Base-by-base conservation (phyloP, 2,797 vertebrate species). In the Urosaurus nigricauda region DNA sequence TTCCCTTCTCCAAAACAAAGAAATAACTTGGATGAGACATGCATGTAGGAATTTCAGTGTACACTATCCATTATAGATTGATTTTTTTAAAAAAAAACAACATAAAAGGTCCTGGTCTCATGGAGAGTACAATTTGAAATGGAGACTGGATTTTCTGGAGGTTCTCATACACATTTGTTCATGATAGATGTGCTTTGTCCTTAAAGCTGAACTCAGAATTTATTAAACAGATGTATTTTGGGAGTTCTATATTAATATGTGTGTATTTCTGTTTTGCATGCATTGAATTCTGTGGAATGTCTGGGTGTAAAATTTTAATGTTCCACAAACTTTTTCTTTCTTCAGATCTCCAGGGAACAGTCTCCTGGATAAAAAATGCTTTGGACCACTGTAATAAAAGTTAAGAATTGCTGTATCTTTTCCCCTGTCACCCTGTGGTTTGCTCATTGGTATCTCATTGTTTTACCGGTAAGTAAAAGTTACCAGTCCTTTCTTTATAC, bases 151-250 rank as follows among this genome's bases (percentile, higher is more conserved):
- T 81, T 40, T 8, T 81, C 58, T 63, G 35, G 35, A 24, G n/a
- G 19, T 37, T 17, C 3, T 26, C 21, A 2, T 0, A 0, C 0
- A 4, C 21, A n/a, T 21, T 14, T 63, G 63, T 12, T 37, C 24
- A 35, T 24, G 16, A 13, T 24, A 63, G 56, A 63, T 81, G n/a
- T 80, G 19, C n/a, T 13, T n/a, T 11, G n/a, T 35, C 12, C 19
- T 81, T 81, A 81, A 60, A 63, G 35, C 58, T 40, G 24, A 63
- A 40, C 35, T 40, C 35, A 37, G 17, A 81, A 79, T 35, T 56
- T 79, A 79, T 79, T 79, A 56, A 56, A 53, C 14, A 8, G 78
- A 11, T 81, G 24, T 40, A 63, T 81, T 60, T 81, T 12, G 56
- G 21, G 35, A 81, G 19, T 26, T 81, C n/a, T 81, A 80, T 37